Evolutionary conservation across 2,888 invertebrate genomes (phyloP), one percentile per base, ranked within the genome.

Genomic region (Conchocele bisecta): DNA sequence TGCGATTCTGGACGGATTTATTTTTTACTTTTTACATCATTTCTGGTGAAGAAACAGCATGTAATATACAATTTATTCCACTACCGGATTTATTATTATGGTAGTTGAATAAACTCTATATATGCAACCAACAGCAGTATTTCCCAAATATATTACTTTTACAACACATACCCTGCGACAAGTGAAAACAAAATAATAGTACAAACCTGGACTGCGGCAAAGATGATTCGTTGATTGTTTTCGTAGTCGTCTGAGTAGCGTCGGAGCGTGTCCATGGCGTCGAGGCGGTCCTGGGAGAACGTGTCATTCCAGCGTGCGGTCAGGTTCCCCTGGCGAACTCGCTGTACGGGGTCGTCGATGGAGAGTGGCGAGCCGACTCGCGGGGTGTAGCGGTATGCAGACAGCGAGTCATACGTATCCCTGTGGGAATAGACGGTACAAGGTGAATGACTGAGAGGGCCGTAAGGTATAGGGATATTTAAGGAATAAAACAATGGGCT

Each of bases 201-300:
- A 13, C 75, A 68, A 54, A 90, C 91, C 87, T 88, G 87, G 51
- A 91, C 74, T 28, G 87, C 88, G 65, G 86, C 70, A 74, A 88
- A 90, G 77, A 89, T 75, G 65, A 91, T 91, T 63, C 90, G 77
- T 78, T 91, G 90, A 76, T 90, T 90, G 71, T 89, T 90, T 69
- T 91, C 91, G 58, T 89, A 84, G 75, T 91, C 91, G 65, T 89
- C 87, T 3, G 86, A 87, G 75, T 88, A 90, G 17, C 83, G 78
- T 24, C 90, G 75, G 29, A 91, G 83, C 1, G 86, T 90, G 69
- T 91, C 90, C 89, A 91, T 88, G 57, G 91, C 91, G 71, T 89
- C 88, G 2, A 90, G 84, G 9, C 91, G 86, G 50, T 90, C 89
- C 65, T 85, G 84, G 28, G 88, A 84, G 73, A 89, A 91, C 84